These are phyloP conservation scores for Hyalella azteca DNA, from an alignment of 2,888 invertebrate species.

Conservation along the genomic window DNA sequence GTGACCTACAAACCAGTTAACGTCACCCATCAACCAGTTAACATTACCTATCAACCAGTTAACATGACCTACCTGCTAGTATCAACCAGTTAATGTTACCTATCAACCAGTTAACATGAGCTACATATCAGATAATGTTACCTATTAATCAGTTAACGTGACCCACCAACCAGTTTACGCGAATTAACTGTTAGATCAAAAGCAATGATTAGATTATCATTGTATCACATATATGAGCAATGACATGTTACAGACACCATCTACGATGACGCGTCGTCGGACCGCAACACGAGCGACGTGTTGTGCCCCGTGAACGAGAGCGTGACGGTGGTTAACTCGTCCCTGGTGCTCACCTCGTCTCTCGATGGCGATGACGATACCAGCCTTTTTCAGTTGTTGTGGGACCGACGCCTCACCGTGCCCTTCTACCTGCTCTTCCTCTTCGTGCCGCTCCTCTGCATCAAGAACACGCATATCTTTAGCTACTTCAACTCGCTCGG, in stretches of 20 bases:
- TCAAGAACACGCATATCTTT: conserved; percentile 87
- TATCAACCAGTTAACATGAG: too few relatives aligned
- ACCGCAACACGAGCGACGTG: not conserved
- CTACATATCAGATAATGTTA: too few relatives aligned
- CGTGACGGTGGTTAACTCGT: not conserved
- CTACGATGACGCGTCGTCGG: not conserved
- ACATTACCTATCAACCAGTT: too few relatives aligned
- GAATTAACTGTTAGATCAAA: too few relatives aligned
- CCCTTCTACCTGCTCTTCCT: conserved; percentile 79
- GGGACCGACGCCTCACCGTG: conserved; percentile 80
- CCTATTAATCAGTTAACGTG: too few relatives aligned
- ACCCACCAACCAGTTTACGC: too few relatives aligned
- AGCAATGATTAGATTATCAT: too few relatives aligned
- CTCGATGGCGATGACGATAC: not conserved
- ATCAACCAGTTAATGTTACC: too few relatives aligned
- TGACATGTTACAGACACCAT: conserved; percentile 15
- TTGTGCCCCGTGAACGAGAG: conserved; percentile 49
- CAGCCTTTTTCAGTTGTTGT: conserved; percentile 67
- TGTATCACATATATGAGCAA: too few relatives aligned
- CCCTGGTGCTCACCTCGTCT: not conserved
- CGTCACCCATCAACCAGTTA: too few relatives aligned
- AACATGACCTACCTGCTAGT: too few relatives aligned
- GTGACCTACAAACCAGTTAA: too few relatives aligned
- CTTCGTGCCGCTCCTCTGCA: conserved; percentile 82
- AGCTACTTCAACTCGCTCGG: conserved; percentile 91